Conservation (phyloP, 2,113 vertebrate species). For the Crotalus viridis region DNA sequence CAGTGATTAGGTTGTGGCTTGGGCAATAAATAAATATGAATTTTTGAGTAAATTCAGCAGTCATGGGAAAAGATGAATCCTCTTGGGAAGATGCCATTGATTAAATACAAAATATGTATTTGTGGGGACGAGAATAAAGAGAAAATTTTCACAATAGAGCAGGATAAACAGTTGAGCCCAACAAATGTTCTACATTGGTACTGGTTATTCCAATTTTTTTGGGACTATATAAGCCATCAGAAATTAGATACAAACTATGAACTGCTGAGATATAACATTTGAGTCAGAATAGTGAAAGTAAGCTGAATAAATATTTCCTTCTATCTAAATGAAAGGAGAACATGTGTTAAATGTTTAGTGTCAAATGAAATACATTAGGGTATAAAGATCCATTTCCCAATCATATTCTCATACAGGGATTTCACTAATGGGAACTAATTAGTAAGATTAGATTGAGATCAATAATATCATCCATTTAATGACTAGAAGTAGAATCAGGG, state of each 20-base stretch:
- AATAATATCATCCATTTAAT: neutral
- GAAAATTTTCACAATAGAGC: neutral
- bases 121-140: neutral
- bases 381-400: neutral
- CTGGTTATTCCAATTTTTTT: neutral
- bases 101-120: neutral
- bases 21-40: neutral
- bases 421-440: neutral
- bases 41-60: neutral
- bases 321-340: neutral
- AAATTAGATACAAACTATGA: neutral
- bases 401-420: neutral
- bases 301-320: neutral
- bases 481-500: neutral
- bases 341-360: neutral
- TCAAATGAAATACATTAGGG: neutral
- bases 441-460: neutral
- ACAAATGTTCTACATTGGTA: neutral
- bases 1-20: neutral
- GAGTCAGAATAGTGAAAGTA: neutral
- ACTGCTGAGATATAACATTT: neutral
- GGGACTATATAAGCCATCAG: neutral
- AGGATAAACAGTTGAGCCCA: neutral
- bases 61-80: neutral
- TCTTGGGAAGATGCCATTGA: neutral